These are phyloP conservation scores for Rhopilema esculentum DNA, from an alignment of 30 jellyfish, hydroid and myxozoan species.

Conservation along the genomic window DNA sequence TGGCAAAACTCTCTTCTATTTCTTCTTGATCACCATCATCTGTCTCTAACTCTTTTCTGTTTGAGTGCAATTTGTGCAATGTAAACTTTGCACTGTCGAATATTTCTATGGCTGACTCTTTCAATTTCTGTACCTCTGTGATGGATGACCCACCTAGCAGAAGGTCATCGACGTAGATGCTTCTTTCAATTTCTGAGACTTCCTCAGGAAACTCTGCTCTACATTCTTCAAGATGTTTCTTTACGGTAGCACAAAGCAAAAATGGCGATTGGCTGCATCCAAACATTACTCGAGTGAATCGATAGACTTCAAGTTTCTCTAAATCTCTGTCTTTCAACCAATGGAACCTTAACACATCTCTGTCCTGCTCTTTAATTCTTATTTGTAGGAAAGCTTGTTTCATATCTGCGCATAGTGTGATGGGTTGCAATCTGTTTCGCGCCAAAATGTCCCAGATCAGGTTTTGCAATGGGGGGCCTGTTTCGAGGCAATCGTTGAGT, in stretches of 20 bases:
- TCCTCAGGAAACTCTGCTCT: conserved; percentile 5
- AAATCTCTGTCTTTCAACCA: conserved; percentile 20
- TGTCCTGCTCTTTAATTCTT: not conserved
- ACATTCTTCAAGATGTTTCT: not conserved
- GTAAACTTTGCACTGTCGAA: conserved; percentile 28
- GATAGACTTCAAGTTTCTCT: conserved; percentile 10
- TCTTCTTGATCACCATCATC: not conserved
- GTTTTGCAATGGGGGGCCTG: conserved; percentile 5
- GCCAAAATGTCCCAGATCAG: conserved; percentile 5
- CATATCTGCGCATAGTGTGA: not conserved
- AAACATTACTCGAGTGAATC: conserved; percentile 17
- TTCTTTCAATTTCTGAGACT: not conserved
- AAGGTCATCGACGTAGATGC: not conserved
- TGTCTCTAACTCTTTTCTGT: not conserved
- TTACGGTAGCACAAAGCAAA: conserved; percentile 14
- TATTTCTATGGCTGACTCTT: conserved; percentile 15
- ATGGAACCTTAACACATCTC: not conserved
- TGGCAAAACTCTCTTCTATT: conserved; percentile 5
- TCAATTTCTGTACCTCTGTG: not conserved
- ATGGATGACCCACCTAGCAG: not conserved
- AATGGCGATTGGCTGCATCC: conserved; percentile 30
- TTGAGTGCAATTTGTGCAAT: not conserved
- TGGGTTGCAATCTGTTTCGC: conserved; percentile 5
- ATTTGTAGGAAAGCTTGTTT: conserved; percentile 5
- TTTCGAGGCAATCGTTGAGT: not conserved